Percentiles rank a stretch among this genome's conserved stretches.
phyloP scores from a whole-genome alignment of 2,113 vertebrate genomes.

The Globicephala melas region DNA sequence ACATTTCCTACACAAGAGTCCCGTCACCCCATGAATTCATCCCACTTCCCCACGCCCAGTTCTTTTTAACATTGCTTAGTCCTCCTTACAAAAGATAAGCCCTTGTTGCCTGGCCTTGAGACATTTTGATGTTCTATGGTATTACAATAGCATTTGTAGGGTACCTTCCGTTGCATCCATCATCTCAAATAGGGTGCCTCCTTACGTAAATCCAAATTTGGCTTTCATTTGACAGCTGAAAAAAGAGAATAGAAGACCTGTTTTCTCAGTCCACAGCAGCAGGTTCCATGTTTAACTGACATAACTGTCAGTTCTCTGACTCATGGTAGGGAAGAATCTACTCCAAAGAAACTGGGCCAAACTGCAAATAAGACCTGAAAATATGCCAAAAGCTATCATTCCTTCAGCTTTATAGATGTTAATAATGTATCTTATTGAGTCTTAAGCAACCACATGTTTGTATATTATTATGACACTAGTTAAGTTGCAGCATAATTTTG shows the following conservation, averaged over 20 bases:
- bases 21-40: background rate
- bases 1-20: background rate
- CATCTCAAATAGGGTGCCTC: background rate
- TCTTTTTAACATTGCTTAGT: background rate
- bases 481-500: background rate
- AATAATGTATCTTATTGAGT: background rate
- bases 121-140: background rate
- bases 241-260: background rate
- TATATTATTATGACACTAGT: background rate
- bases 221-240: background rate
- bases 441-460: background rate
- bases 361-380: background rate
- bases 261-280: background rate
- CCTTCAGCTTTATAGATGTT: background rate
- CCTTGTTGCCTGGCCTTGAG: background rate
- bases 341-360: background rate
- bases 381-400: background rate
- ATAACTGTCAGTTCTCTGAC: background rate
- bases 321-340: background rate
- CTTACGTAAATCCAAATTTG: background rate
- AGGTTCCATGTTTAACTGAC: background rate
- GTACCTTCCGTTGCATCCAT: background rate
- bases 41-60: background rate
- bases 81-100: background rate
- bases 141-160: background rate